phyloP scores from a whole-genome alignment of 2,888 invertebrate genomes.

The Nycteola revayana region DNA sequence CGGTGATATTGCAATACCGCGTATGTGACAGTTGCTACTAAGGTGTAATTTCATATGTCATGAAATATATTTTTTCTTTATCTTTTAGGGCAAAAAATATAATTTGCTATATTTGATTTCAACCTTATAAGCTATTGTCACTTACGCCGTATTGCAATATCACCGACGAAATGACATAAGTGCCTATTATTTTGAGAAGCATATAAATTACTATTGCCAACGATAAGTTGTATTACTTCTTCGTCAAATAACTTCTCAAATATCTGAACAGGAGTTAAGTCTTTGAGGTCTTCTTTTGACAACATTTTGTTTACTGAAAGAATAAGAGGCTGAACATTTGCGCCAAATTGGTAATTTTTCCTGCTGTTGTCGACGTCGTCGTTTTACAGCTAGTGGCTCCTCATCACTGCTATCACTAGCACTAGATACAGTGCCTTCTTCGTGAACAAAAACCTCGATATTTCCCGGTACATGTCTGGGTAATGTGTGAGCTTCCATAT shows the following conservation, averaged over 20 bases:
- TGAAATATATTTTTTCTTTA: too few species aligned
- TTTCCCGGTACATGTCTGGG: constrained; percentile 1
- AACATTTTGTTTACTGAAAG: neutral
- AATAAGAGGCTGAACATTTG: neutral
- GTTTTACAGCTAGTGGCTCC: neutral
- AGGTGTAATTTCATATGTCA: too few species aligned
- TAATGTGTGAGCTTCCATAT: neutral
- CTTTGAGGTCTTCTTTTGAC: neutral
- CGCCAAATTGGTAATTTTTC: neutral
- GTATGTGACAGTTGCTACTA: too few species aligned
- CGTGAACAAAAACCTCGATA: neutral
- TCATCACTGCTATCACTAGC: constrained; percentile 1
- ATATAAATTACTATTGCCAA: neutral
- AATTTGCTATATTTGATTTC: too few species aligned
- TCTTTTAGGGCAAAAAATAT: too few species aligned
- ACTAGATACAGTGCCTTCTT: neutral
- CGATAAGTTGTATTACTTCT: neutral
- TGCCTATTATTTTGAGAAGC: constrained; percentile 2
- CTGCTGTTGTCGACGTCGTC: neutral
- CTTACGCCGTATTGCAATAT: too few species aligned
- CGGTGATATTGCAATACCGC: too few species aligned
- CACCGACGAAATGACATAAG: neutral
- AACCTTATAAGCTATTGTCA: too few species aligned
- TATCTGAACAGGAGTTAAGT: neutral
- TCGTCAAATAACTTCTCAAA: constrained; percentile 1